Evolutionary conservation across 2,113 vertebrate genomes (phyloP).

Genomic region (Cryptoleucopteryx plumbea): DNA sequence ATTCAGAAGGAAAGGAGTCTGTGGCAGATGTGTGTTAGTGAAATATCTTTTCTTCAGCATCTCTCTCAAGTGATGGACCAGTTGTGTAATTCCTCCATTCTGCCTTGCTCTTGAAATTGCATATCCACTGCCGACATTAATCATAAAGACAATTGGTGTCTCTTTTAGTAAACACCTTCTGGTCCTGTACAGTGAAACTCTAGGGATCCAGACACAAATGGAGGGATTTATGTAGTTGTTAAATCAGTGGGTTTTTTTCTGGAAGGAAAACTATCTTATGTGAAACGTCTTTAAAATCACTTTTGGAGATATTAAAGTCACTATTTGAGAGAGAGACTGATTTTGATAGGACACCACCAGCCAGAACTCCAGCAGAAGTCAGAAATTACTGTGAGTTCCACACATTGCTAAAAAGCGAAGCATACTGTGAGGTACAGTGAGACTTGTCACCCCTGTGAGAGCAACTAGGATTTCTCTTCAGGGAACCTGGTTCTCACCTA

Average conservation of each 20-base stretch:
- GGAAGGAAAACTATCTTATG: background rate
- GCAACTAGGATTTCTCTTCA: background rate
- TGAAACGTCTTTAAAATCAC: background rate
- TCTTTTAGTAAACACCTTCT: slow-evolving; percentile 5
- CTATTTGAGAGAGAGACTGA: background rate
- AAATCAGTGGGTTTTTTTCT: background rate
- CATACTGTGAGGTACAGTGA: background rate
- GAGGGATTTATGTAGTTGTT: background rate
- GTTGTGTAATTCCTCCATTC: background rate
- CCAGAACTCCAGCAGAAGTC: background rate
- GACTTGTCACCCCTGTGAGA: background rate
- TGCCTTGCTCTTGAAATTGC: background rate
- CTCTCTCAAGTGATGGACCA: background rate
- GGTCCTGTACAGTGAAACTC: background rate
- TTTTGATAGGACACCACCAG: background rate
- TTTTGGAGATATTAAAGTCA: background rate
- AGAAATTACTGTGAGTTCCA: background rate
- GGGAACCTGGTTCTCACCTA: background rate
- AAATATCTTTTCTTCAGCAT: background rate
- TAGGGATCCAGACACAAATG: background rate
- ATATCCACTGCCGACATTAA: background rate
- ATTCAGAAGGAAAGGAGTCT: background rate
- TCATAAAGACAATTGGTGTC: background rate
- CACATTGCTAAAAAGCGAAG: background rate
- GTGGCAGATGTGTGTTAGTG: background rate